These are phyloP conservation scores for Ericerus pela DNA, from an alignment of 1,140 invertebrate species.

Conservation along the genomic window DNA sequence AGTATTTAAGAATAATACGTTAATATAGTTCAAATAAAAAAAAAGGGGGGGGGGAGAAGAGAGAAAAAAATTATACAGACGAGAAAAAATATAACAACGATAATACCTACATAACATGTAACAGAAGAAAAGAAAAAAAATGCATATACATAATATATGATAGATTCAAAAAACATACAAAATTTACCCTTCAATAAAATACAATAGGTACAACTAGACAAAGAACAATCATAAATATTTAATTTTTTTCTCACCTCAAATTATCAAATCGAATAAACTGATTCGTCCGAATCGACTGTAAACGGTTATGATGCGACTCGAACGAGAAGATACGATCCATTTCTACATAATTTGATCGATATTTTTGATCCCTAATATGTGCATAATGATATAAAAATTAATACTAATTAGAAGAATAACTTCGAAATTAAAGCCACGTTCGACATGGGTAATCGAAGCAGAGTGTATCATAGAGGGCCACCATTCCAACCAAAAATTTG, in stretches of 20 bases:
- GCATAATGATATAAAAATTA: no score
- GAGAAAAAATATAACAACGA: conserved; percentile 5
- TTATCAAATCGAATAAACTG: background rate
- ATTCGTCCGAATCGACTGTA: no score
- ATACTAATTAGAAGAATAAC: no score
- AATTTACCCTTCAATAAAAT: background rate
- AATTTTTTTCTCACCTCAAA: background rate
- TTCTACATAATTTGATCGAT: no score
- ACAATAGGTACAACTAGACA: background rate
- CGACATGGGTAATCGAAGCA: no score
- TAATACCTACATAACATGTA: background rate
- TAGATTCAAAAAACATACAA: background rate
- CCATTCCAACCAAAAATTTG: no score
- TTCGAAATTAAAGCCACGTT: no score
- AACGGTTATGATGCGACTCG: no score
- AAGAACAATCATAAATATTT: background rate
- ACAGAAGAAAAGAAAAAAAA: background rate
- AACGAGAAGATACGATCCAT: no score
- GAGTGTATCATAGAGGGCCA: no score
- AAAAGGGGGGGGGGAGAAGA: background rate
- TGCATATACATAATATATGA: background rate
- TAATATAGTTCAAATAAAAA: background rate
- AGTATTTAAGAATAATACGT: background rate
- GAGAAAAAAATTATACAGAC: background rate
- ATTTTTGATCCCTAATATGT: no score